Conservation (phyloP, 1,140 invertebrate genomes). For the Meloidogyne chitwoodi region DNA sequence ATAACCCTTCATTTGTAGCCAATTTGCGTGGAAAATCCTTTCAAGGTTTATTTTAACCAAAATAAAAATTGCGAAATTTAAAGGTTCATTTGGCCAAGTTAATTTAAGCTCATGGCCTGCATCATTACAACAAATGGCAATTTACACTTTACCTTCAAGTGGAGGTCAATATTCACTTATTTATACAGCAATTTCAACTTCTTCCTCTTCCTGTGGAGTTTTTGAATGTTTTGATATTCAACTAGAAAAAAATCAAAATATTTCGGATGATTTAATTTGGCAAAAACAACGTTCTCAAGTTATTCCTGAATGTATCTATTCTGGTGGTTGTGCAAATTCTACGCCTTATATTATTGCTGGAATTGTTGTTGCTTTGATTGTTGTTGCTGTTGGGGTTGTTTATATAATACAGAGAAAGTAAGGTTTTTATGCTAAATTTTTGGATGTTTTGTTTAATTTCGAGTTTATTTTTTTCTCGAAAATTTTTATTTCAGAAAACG, state of each 20-base stretch:
- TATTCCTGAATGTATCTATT: constrained; percentile 38
- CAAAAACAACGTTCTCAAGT: not conserved
- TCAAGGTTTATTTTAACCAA: not conserved
- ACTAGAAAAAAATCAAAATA: not conserved
- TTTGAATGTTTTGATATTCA: constrained; percentile 20
- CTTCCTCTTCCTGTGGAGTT: not conserved
- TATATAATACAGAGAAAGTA: constrained; percentile 40
- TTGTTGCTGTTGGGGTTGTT: constrained; percentile 3
- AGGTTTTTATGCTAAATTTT: too few species aligned
- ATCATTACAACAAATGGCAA: constrained; percentile 11
- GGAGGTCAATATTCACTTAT: constrained; percentile 15
- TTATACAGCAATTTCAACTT: constrained; percentile 14
- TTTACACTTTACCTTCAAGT: constrained; percentile 11
- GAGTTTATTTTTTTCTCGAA: too few species aligned
- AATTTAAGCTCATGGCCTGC: constrained; percentile 19
- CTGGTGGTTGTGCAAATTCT: constrained; percentile 36
- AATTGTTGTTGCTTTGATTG: constrained; percentile 20
- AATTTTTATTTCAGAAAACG: constrained; percentile 47
- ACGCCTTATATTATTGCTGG: constrained; percentile 23
- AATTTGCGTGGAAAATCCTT: constrained; percentile 10
- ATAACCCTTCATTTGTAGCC: not conserved
- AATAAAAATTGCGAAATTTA: not conserved
- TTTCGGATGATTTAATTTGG: constrained; percentile 22
- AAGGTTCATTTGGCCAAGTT: constrained; percentile 24
- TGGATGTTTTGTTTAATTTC: too few species aligned